A percentile compares a stretch with the other conserved stretches of the same genome.
These are phyloP conservation scores for Leucoraja ocellata DNA, from an alignment of 2,797 vertebrate genomes.

Conservation along the genomic window DNA sequence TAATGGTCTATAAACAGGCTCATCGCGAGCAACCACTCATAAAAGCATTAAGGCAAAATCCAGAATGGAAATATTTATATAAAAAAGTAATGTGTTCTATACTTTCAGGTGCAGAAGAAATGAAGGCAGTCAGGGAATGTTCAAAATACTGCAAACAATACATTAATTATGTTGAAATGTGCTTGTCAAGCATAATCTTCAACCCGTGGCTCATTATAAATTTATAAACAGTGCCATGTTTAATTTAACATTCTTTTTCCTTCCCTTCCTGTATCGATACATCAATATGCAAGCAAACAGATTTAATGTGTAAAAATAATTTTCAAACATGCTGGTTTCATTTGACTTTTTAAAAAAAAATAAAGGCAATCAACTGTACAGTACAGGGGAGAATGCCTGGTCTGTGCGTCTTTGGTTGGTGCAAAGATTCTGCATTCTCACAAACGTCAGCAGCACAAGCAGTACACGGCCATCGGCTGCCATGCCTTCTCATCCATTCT, in stretches of 20 bases:
- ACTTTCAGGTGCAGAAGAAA: conserved; percentile 34
- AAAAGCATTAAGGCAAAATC: conserved; percentile 32
- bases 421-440: conserved; percentile 59
- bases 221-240: conserved; percentile 15
- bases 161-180: conserved; percentile 4
- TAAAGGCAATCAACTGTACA: conserved; percentile 19
- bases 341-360: conserved; percentile 34
- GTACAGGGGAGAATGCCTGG: conserved; percentile 25
- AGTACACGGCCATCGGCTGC: conserved; percentile 44
- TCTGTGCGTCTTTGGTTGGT: conserved; percentile 80
- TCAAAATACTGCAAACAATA: conserved; percentile 34
- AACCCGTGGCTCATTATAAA: conserved; percentile 13
- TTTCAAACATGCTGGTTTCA: conserved; percentile 33
- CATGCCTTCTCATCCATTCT: conserved; percentile 69
- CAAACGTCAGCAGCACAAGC: conserved; percentile 50
- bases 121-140: conserved; percentile 26
- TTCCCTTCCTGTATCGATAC: conserved; percentile 14
- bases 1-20: conserved; percentile 5
- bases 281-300: conserved; percentile 31
- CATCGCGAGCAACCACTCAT: conserved; percentile 28
- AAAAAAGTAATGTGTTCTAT: conserved; percentile 32
- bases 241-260: neutral
- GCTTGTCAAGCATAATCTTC: conserved; percentile 25
- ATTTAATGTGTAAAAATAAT: conserved; percentile 37
- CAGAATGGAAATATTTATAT: conserved; percentile 38